Percentiles rank a stretch among this genome's conserved stretches.
Conservation (phyloP, 1,140 invertebrate genomes). For the Aleiodes sp. region DNA sequence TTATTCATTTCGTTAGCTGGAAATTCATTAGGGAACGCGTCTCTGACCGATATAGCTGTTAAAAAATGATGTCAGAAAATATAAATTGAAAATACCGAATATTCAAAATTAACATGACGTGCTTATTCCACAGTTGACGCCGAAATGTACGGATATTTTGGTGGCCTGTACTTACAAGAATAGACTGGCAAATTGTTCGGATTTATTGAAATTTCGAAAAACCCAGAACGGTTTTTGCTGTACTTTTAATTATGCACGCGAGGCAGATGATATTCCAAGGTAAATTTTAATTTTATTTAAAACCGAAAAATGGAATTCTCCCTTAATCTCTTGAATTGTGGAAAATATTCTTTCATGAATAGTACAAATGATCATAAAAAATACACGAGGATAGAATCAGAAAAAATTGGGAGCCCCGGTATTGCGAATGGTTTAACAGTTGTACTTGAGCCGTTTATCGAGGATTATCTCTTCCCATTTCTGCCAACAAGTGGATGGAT, state of each 20-base stretch:
- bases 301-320: background rate
- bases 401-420: slow-evolving; percentile 39
- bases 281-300: slow-evolving; percentile 30
- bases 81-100: too few relatives aligned
- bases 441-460: slow-evolving; percentile 58
- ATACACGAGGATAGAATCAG: background rate
- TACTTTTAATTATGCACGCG: slow-evolving; percentile 66
- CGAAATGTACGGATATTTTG: slow-evolving; percentile 65
- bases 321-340: background rate
- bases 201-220: slow-evolving; percentile 61
- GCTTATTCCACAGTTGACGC: slow-evolving; percentile 61
- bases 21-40: too few relatives aligned
- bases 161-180: slow-evolving; percentile 63
- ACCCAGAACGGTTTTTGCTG: slow-evolving; percentile 71
- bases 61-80: too few relatives aligned
- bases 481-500: slow-evolving; percentile 50
- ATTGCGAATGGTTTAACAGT: slow-evolving; percentile 58
- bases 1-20: too few relatives aligned
- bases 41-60: too few relatives aligned
- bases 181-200: slow-evolving; percentile 53
- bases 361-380: background rate
- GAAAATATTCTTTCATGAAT: too few relatives aligned
- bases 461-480: slow-evolving; percentile 67
- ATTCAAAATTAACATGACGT: background rate
- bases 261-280: slow-evolving; percentile 42